Percentiles rank a stretch among this genome's conserved stretches.
Conservation (phyloP, 2,797 vertebrate species). For the Discoglossus pictus region DNA sequence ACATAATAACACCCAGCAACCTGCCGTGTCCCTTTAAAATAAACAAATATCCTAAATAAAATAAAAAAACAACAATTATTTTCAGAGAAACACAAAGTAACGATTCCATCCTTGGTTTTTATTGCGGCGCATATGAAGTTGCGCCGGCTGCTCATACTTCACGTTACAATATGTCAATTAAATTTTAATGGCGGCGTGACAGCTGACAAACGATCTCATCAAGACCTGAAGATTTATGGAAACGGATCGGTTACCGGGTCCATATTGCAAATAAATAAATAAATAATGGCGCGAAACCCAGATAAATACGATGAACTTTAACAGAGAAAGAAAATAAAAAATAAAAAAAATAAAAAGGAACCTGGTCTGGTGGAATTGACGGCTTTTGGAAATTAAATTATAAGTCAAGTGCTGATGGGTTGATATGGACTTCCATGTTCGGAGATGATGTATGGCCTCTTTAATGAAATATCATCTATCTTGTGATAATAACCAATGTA, state of each 20-base stretch:
- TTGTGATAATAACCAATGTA: conserved; percentile 90
- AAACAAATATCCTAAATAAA: no score
- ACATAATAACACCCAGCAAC: no score
- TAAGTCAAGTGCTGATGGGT: conserved; percentile 77
- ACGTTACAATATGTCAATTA: conserved; percentile 78
- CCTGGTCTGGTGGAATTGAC: conserved; percentile 80
- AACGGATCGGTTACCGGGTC: conserved; percentile 78
- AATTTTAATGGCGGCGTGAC: conserved; percentile 79
- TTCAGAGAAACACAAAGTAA: no score
- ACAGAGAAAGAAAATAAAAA: no score
- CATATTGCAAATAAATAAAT: conserved; percentile 79
- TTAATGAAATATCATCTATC: conserved; percentile 88
- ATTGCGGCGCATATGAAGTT: no score
- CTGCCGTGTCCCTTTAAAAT: no score
- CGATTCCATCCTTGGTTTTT: no score
- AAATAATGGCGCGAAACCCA: conserved; percentile 68
- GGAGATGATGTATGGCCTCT: conserved; percentile 81
- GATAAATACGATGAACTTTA: conserved; percentile 83
- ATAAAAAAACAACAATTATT: no score
- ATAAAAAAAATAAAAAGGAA: no score
- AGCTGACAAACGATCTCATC: conserved; percentile 81
- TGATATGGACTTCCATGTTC: conserved; percentile 78
- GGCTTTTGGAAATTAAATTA: conserved; percentile 83
- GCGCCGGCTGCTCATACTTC: conserved; percentile 65
- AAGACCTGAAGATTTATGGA: conserved; percentile 73